Conservation (phyloP, 1,140 invertebrate species). For the Lanistes nyassanus region DNA sequence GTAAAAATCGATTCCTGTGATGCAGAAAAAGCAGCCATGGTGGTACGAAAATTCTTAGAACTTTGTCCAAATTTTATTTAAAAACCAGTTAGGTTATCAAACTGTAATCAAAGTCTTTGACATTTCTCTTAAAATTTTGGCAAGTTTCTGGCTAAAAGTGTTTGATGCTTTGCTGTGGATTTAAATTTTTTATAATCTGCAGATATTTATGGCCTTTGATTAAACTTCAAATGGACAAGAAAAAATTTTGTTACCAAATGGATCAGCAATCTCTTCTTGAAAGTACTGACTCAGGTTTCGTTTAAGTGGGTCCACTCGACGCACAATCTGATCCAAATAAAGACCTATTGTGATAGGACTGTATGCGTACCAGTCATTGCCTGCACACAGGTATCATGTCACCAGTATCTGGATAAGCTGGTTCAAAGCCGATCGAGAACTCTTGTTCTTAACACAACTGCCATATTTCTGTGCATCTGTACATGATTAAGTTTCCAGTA, state of each 20-base stretch:
- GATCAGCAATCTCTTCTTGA: conserved; percentile 65
- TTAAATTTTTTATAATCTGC: too few relatives aligned
- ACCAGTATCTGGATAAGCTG: too few relatives aligned
- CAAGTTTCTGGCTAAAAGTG: too few relatives aligned
- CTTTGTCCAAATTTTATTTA: not conserved
- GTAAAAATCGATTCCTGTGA: conserved; percentile 47
- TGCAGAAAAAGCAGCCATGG: not conserved
- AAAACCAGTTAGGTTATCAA: not conserved
- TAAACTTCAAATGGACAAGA: too few relatives aligned
- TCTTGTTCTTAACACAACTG: too few relatives aligned
- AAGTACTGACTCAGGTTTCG: conserved; percentile 62
- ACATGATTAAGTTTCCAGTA: too few relatives aligned
- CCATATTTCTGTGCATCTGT: too few relatives aligned
- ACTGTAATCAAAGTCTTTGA: not conserved
- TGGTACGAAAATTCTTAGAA: not conserved
- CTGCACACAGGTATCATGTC: too few relatives aligned
- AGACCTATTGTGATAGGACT: conserved; percentile 65
- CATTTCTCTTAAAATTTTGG: not conserved
- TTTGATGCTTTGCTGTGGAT: too few relatives aligned
- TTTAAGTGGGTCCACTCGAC: conserved; percentile 58
- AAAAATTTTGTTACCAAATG: conserved; percentile 55
- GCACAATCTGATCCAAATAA: conserved; percentile 65
- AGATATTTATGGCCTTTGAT: too few relatives aligned
- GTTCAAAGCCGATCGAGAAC: too few relatives aligned
- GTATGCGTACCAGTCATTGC: conserved; percentile 59